phyloP scores from a whole-genome alignment of 2,888 invertebrate genomes.

The Criorhina ranunculi region DNA sequence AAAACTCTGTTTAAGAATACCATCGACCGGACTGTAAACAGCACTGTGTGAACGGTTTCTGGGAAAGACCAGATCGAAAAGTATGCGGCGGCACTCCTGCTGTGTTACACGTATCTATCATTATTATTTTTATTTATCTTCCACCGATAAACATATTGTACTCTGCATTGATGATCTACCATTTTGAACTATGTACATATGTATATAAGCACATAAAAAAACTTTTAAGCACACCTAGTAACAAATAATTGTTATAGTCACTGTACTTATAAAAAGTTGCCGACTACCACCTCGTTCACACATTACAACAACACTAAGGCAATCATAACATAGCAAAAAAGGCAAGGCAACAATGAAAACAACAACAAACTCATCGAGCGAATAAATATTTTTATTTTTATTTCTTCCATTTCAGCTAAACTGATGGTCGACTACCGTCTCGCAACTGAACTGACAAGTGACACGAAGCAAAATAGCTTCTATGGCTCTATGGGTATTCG shows the following conservation, averaged over 20 bases:
- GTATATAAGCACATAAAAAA: neutral
- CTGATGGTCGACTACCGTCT: conserved; percentile 44
- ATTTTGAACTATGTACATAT: too few relatives aligned
- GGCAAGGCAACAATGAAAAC: conserved; percentile 9
- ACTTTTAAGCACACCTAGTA: neutral
- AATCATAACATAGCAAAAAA: conserved; percentile 10
- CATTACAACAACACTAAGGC: conserved; percentile 1
- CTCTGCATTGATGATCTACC: too few relatives aligned
- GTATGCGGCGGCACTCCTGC: too few relatives aligned
- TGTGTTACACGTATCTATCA: too few relatives aligned
- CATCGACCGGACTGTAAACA: too few relatives aligned
- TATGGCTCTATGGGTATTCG: conserved; percentile 4
- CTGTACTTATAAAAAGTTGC: conserved; percentile 9
- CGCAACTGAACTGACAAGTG: neutral
- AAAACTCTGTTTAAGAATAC: too few relatives aligned
- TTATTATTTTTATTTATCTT: too few relatives aligned
- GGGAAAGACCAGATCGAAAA: too few relatives aligned
- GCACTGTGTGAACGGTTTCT: too few relatives aligned
- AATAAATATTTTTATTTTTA: conserved; percentile 14
- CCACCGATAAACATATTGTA: too few relatives aligned
- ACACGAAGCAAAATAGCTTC: conserved; percentile 27
- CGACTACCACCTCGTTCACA: conserved; percentile 9
- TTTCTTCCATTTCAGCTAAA: conserved; percentile 10
- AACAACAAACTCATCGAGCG: conserved; percentile 10
- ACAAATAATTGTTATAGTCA: conserved; percentile 20